Evolutionary conservation across 2,888 invertebrate genomes (phyloP), one percentile per base, ranked within the genome.

Genomic region (Cryptocheilus praepositus): DNA sequence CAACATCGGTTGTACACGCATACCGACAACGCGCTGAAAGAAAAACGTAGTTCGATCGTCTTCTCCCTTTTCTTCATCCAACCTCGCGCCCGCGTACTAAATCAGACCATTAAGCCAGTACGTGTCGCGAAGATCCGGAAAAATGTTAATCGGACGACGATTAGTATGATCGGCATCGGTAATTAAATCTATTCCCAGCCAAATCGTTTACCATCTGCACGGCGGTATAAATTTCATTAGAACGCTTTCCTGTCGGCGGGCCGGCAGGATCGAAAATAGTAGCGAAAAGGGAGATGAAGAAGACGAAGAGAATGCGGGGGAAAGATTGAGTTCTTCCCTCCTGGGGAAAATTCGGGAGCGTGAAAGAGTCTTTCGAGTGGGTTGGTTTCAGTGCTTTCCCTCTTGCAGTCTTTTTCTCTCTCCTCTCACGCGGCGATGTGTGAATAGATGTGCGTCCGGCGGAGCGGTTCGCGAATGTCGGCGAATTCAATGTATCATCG

Each of bases 401-500:
- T 18, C 16, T 18, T n/a, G 5, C 36, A n/a, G 5, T 25, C 22
- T 8, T n/a, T 13, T 45, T 43, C 43, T 59, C 49, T 46, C 15
- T 18, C 11, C 16, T 5, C 60, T 54, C 49, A 28, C 61, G 25
- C 11, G 45, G 3, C 21, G 19, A 46, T 36, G 36, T 36, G 36
- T 36, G 36, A 36, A 36, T 36, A 36, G 36, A 36, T 36, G 36
- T 36, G 60, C 62, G 71, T 73, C 72, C 63, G 51, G 61, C 52
- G 61, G 69, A 69, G 65, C 64, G 61, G 53, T 58, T 67, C 61
- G 68, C 62, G 60, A 73, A 64, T 66, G 72, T 72, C 60, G 53
- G 69, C 61, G 52, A 73, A 71, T 67, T 69, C 79, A 68, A 79
- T 79, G 79, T 79, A 79, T 77, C 79, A 75, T 79, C 70, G 61